Evolutionary conservation across 2,888 invertebrate genomes (phyloP).

Genomic region (Octodonta nipae): DNA sequence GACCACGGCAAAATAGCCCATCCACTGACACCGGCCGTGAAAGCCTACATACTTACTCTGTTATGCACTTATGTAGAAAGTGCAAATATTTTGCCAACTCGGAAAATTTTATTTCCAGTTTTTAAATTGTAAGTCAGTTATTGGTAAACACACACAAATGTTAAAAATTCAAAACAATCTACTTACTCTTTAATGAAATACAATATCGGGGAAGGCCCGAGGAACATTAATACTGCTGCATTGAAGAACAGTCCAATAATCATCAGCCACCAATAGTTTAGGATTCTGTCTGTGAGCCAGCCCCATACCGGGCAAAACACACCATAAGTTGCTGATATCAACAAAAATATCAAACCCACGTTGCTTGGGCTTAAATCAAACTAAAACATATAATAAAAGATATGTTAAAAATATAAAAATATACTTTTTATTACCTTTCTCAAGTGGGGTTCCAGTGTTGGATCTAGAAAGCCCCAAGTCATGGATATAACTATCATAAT

Average conservation of each 20-base stretch:
- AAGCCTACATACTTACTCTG: too few species aligned
- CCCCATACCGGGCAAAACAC: constrained; percentile 61
- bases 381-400: constrained; percentile 31
- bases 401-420: constrained; percentile 1
- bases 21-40: too few species aligned
- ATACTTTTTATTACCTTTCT: constrained; percentile 34
- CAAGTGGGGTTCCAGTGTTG: constrained; percentile 61
- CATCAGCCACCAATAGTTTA: constrained; percentile 58
- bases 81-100: too few species aligned
- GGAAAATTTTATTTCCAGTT: too few species aligned
- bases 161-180: constrained; percentile 1
- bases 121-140: too few species aligned
- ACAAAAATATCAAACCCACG: constrained; percentile 56
- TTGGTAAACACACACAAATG: not conserved
- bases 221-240: constrained; percentile 44
- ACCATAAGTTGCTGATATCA: constrained; percentile 57
- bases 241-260: constrained; percentile 50
- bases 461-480: constrained; percentile 63
- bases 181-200: constrained; percentile 45
- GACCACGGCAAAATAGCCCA: too few species aligned
- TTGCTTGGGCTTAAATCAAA: constrained; percentile 50
- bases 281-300: constrained; percentile 49
- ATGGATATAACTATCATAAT: constrained; percentile 57
- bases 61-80: too few species aligned
- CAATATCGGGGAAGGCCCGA: constrained; percentile 53